Conservation (phyloP, 2,888 invertebrate genomes). For the Agrochola lota region DNA sequence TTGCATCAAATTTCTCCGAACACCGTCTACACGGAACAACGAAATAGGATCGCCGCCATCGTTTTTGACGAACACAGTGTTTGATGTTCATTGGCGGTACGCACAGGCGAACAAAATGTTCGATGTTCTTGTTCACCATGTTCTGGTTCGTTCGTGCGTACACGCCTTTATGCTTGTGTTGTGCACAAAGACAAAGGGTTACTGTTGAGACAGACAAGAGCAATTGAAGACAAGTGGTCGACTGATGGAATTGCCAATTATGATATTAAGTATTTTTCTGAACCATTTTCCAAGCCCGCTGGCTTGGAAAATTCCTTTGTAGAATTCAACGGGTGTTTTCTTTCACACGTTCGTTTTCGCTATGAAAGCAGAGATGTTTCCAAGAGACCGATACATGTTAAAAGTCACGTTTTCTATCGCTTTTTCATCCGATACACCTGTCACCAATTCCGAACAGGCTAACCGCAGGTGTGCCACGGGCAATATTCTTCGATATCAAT, state of each 20-base stretch:
- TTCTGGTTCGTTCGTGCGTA: no score
- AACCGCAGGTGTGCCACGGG: conserved; percentile 11
- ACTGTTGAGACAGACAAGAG: conserved; percentile 1
- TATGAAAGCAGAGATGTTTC: conserved; percentile 17
- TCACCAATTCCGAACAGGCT: conserved; percentile 13
- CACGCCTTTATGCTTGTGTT: conserved; percentile 1
- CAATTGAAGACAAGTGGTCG: background rate
- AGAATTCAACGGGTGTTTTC: conserved; percentile 1
- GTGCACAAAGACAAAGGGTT: conserved; percentile 14
- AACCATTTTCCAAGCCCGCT: background rate
- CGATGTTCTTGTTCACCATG: no score
- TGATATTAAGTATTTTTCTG: conserved; percentile 6
- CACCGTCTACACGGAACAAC: no score
- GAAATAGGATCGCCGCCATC: no score
- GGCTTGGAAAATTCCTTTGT: no score
- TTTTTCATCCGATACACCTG: conserved; percentile 30
- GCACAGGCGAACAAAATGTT: no score
- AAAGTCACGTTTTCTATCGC: conserved; percentile 27
- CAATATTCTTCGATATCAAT: no score
- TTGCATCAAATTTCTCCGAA: no score
- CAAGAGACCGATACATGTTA: conserved; percentile 25
- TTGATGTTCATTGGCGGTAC: no score
- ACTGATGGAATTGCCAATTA: conserved; percentile 14
- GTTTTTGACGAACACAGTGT: no score
- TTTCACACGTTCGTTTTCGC: background rate